Percentiles rank a stretch among this genome's conserved stretches.
phyloP scores from a whole-genome alignment of 35 echinoderm and acorn worm genomes.

The Lytechinus pictus region DNA sequence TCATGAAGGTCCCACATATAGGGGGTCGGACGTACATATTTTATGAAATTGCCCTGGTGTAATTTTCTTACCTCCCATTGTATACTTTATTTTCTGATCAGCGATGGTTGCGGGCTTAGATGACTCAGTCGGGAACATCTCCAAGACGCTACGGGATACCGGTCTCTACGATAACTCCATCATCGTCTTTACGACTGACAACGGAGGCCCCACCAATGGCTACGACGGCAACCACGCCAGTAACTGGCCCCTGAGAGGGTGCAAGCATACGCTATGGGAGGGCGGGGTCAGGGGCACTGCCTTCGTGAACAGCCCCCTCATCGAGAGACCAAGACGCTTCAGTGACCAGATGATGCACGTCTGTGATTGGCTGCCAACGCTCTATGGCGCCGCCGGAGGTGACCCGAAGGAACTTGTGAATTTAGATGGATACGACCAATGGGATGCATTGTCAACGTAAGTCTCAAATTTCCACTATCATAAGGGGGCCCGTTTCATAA shows the following conservation, averaged over 20 bases:
- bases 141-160: slow-evolving; percentile 60
- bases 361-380: slow-evolving; percentile 86
- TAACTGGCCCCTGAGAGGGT: slow-evolving; percentile 89
- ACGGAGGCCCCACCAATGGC: slow-evolving; percentile 82
- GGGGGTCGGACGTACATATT: no score
- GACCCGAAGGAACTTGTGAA: slow-evolving; percentile 54
- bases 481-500: no score
- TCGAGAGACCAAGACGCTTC: slow-evolving; percentile 67
- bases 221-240: slow-evolving; percentile 87
- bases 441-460: slow-evolving; percentile 78
- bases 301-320: slow-evolving; percentile 77
- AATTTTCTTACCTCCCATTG: no score
- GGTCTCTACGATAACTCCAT: slow-evolving; percentile 83
- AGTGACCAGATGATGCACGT: slow-evolving; percentile 85
- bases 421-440: slow-evolving; percentile 77
- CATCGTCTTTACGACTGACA: slow-evolving; percentile 95
- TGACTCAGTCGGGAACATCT: slow-evolving; percentile 82
- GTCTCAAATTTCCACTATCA: not conserved
- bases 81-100: not conserved
- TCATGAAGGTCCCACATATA: no score
- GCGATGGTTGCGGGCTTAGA: slow-evolving; percentile 91
- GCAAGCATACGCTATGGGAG: slow-evolving; percentile 91
- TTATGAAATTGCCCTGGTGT: no score
- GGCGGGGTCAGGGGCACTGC: slow-evolving; percentile 86
- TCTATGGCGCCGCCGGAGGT: slow-evolving; percentile 81